Conservation (phyloP, 2,888 invertebrate genomes). For the Orthosia gracilis region DNA sequence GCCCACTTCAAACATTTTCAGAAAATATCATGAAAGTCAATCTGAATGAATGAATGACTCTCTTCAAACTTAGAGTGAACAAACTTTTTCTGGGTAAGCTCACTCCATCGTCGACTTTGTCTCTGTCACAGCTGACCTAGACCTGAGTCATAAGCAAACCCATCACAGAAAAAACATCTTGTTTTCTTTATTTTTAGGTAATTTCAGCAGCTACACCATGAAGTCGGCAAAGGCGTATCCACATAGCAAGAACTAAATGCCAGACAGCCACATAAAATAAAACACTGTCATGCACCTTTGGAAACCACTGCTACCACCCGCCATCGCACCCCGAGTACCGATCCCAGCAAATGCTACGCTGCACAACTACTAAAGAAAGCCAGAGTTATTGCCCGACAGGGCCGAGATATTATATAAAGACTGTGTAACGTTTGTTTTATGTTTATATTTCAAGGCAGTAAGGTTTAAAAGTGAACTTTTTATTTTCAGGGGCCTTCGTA, state of each 20-base stretch:
- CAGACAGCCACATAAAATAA: not conserved
- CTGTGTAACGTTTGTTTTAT: slow-evolving; percentile 39
- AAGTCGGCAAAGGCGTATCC: not conserved
- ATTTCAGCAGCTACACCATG: not conserved
- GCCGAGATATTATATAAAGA: slow-evolving; percentile 30
- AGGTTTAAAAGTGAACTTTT: slow-evolving; percentile 29
- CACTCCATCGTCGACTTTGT: too few species aligned
- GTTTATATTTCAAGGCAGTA: slow-evolving; percentile 37
- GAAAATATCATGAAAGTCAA: not conserved
- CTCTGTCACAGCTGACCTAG: too few species aligned
- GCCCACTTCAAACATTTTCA: not conserved
- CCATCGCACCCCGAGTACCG: slow-evolving; percentile 13
- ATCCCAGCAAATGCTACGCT: slow-evolving; percentile 39
- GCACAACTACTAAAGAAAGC: slow-evolving; percentile 44
- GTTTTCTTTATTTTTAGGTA: not conserved
- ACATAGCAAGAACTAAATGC: not conserved
- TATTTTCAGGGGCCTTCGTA: slow-evolving; percentile 15
- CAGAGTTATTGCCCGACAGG: slow-evolving; percentile 45
- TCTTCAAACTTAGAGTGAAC: too few species aligned
- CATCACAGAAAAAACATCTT: too few species aligned
- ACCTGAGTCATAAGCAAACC: too few species aligned
- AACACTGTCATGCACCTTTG: slow-evolving; percentile 29
- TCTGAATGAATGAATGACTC: too few species aligned
- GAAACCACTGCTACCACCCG: slow-evolving; percentile 37
- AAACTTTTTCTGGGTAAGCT: too few species aligned